These are phyloP conservation scores for Chondrilla cf. caribensis DNA, from an alignment of 37 sponge, comb jelly and placozoan species.

Conservation along the genomic window DNA sequence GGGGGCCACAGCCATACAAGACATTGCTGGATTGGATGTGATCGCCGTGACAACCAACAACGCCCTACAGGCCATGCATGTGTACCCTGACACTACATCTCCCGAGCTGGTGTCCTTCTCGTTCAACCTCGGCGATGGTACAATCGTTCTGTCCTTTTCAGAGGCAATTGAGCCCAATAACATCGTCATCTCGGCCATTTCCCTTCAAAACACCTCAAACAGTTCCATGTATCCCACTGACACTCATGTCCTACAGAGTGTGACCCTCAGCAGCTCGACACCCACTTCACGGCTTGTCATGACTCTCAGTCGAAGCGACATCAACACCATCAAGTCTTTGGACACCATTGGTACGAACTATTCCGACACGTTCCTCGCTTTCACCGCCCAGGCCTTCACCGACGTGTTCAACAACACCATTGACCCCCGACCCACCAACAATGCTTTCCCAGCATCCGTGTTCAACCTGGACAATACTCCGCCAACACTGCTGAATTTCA, in stretches of 20 bases:
- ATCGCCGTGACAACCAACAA: slow-evolving; percentile 53
- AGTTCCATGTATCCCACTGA: slow-evolving; percentile 11
- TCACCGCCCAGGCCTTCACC: slow-evolving; percentile 47
- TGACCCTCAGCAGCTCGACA: neutral
- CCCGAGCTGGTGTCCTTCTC: slow-evolving; percentile 59
- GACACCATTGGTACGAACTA: slow-evolving; percentile 57
- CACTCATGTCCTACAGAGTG: neutral
- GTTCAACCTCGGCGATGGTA: slow-evolving; percentile 67
- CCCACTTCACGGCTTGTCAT: slow-evolving; percentile 37
- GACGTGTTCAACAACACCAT: slow-evolving; percentile 60
- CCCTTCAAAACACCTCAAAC: slow-evolving; percentile 61
- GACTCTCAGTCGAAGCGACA: slow-evolving; percentile 42
- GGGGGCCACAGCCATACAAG: slow-evolving; percentile 64
- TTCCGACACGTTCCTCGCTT: slow-evolving; percentile 63
- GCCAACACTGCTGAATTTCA: slow-evolving; percentile 54
- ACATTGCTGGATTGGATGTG: slow-evolving; percentile 75
- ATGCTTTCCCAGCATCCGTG: slow-evolving; percentile 60
- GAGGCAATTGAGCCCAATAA: slow-evolving; percentile 67
- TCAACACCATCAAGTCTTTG: slow-evolving; percentile 75
- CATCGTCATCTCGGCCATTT: slow-evolving; percentile 38
- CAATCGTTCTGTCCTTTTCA: slow-evolving; percentile 58
- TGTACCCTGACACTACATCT: slow-evolving; percentile 42
- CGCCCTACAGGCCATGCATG: slow-evolving; percentile 41
- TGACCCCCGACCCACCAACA: slow-evolving; percentile 34
- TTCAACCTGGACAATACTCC: slow-evolving; percentile 47